phyloP scores from a whole-genome alignment of 1,140 invertebrate species.

The Lepidotrigona ventralis region DNA sequence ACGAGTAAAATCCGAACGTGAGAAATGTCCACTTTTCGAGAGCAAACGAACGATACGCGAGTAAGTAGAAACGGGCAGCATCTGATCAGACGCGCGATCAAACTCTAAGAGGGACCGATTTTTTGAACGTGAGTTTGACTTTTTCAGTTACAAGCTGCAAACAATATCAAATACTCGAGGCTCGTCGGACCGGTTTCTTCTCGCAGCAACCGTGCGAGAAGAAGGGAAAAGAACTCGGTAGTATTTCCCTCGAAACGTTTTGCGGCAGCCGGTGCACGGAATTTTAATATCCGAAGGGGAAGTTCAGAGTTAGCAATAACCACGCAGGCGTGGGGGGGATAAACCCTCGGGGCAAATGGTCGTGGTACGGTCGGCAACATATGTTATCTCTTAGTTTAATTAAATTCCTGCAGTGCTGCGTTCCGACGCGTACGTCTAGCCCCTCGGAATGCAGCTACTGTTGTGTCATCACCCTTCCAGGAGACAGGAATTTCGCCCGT shows the following conservation, averaged over 20 bases:
- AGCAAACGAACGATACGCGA: not conserved
- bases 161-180: not conserved
- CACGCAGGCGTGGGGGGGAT: conserved; percentile 64
- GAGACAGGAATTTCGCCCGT: conserved; percentile 59
- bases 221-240: conserved; percentile 30
- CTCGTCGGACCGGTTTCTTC: too few relatives aligned
- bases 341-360: conserved; percentile 55
- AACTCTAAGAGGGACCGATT: too few relatives aligned
- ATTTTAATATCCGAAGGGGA: conserved; percentile 78
- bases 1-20: not conserved
- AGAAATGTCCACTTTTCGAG: not conserved
- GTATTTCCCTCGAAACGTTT: conserved; percentile 59
- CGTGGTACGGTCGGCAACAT: conserved; percentile 73
- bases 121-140: not conserved
- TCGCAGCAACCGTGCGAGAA: not conserved
- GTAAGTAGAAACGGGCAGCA: not conserved
- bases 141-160: not conserved
- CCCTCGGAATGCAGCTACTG: conserved; percentile 70
- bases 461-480: conserved; percentile 66
- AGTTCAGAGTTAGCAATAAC: conserved; percentile 77
- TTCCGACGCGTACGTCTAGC: conserved; percentile 67
- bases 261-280: conserved; percentile 77
- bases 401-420: conserved; percentile 78
- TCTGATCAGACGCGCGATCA: not conserved
- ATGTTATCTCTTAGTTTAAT: conserved; percentile 82